A percentile compares a stretch with the other conserved stretches of the same genome.
phyloP scores from a whole-genome alignment of 2,888 invertebrate species.

The Boloria selene region DNA sequence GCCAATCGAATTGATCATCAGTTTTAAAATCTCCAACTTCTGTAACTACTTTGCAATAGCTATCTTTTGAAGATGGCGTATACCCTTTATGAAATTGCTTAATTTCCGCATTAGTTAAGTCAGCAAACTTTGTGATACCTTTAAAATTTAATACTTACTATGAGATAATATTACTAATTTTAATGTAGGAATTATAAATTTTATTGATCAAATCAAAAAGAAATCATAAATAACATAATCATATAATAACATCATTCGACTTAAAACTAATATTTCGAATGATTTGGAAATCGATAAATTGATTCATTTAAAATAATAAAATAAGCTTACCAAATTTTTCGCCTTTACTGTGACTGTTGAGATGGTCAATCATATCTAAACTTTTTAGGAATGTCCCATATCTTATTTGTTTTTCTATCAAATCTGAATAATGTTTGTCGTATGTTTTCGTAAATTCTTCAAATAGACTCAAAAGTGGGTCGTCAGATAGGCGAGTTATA shows the following conservation, averaged over 20 bases:
- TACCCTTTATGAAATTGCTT: constrained; percentile 24
- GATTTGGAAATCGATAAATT: too few species aligned
- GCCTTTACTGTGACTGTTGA: constrained; percentile 27
- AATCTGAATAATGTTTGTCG: constrained; percentile 53
- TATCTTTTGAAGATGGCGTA: too few species aligned
- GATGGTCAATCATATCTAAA: constrained; percentile 32
- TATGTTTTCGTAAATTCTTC: constrained; percentile 34
- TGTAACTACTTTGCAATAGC: not conserved
- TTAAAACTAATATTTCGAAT: too few species aligned
- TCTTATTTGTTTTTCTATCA: constrained; percentile 88
- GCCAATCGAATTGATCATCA: constrained; percentile 84
- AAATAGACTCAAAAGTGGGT: constrained; percentile 27
- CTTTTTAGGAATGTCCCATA: constrained; percentile 51
- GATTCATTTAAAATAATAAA: too few species aligned
- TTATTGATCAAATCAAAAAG: too few species aligned
- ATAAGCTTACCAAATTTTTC: constrained; percentile 37
- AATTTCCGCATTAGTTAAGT: constrained; percentile 40
- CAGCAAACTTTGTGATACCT: constrained; percentile 36
- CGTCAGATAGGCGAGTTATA: constrained; percentile 25
- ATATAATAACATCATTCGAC: too few species aligned
- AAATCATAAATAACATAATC: too few species aligned
- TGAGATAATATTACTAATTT: too few species aligned
- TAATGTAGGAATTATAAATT: too few species aligned
- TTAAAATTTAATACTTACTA: not conserved
- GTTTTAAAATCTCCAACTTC: constrained; percentile 8